Evolutionary conservation across 2,888 invertebrate species (phyloP).

Genomic region (Muschampia plurimacula): DNA sequence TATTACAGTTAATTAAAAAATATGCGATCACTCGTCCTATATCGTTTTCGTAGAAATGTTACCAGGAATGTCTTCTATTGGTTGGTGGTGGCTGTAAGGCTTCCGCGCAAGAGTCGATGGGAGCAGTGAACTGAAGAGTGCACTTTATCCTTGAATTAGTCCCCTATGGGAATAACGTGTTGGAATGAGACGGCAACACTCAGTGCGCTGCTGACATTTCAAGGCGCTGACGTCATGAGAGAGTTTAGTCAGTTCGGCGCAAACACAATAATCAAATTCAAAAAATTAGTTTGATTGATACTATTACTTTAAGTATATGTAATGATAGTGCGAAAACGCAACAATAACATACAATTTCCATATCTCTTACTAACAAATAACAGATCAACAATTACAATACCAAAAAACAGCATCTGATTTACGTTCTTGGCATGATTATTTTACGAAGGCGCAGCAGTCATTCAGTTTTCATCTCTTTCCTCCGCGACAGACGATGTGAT

Average conservation of each 20-base stretch:
- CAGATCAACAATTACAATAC: not conserved
- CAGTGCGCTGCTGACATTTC: slow-evolving; percentile 67
- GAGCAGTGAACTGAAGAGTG: slow-evolving; percentile 81
- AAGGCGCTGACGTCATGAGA: slow-evolving; percentile 69
- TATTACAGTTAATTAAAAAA: too few species aligned
- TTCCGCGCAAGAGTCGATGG: slow-evolving; percentile 61
- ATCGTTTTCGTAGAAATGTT: not conserved
- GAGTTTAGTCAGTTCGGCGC: slow-evolving; percentile 45
- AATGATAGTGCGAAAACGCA: slow-evolving; percentile 20
- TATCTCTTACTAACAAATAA: not conserved
- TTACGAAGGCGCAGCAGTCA: slow-evolving; percentile 59
- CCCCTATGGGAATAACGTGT: slow-evolving; percentile 68
- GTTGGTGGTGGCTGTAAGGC: slow-evolving; percentile 55
- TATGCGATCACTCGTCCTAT: too few species aligned
- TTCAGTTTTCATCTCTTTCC: slow-evolving; percentile 73
- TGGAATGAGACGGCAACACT: slow-evolving; percentile 61
- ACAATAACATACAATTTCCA: not conserved
- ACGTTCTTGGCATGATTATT: slow-evolving; percentile 46
- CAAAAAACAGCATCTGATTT: slow-evolving; percentile 14
- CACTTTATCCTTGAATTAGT: slow-evolving; percentile 76
- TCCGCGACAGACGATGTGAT: slow-evolving; percentile 60
- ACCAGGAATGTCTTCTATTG: slow-evolving; percentile 15
- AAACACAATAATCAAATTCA: slow-evolving; percentile 25
- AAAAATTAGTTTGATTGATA: not conserved
- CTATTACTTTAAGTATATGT: not conserved